A percentile compares a stretch with the other conserved stretches of the same genome.
These are phyloP conservation scores for Nannoperca australis DNA, from an alignment of 2,797 vertebrate genomes.

Conservation along the genomic window DNA sequence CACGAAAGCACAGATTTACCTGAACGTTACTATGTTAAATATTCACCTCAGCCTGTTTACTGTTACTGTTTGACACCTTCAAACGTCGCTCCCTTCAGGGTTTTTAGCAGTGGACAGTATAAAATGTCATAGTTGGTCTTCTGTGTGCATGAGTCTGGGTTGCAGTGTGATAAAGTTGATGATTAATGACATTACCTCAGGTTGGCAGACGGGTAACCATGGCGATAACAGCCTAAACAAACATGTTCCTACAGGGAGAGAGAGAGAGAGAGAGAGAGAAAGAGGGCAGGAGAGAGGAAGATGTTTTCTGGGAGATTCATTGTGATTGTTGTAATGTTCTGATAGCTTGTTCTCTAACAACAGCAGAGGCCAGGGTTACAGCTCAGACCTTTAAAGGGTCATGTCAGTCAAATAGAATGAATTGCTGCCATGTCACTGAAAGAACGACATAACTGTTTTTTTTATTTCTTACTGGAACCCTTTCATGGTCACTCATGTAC, in stretches of 20 bases:
- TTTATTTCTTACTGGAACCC: slow-evolving; percentile 52
- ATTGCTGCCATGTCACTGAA: slow-evolving; percentile 46
- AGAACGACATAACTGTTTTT: slow-evolving; percentile 55
- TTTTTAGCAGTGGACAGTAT: slow-evolving; percentile 26
- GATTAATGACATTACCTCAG: slow-evolving; percentile 78
- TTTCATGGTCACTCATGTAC: slow-evolving; percentile 28
- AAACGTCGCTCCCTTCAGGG: background rate
- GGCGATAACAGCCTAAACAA: slow-evolving; percentile 76
- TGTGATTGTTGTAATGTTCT: slow-evolving; percentile 35
- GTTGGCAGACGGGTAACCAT: slow-evolving; percentile 77
- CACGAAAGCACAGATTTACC: background rate
- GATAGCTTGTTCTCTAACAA: slow-evolving; percentile 43
- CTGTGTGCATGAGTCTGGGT: slow-evolving; percentile 43
- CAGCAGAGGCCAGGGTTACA: slow-evolving; percentile 23
- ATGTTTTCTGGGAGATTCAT: slow-evolving; percentile 36
- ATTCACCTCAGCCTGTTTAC: slow-evolving; percentile 17
- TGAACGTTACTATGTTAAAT: slow-evolving; percentile 8
- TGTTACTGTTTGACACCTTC: slow-evolving; percentile 15
- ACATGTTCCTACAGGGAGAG: slow-evolving; percentile 63
- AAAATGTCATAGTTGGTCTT: slow-evolving; percentile 57
- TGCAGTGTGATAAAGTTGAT: slow-evolving; percentile 75
- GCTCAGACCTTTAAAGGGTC: slow-evolving; percentile 40
- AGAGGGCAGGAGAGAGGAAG: background rate
- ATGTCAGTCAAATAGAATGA: slow-evolving; percentile 44
- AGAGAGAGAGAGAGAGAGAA: background rate